Conservation (phyloP, 2,797 vertebrate genomes). For the Pelodytes ibericus region DNA sequence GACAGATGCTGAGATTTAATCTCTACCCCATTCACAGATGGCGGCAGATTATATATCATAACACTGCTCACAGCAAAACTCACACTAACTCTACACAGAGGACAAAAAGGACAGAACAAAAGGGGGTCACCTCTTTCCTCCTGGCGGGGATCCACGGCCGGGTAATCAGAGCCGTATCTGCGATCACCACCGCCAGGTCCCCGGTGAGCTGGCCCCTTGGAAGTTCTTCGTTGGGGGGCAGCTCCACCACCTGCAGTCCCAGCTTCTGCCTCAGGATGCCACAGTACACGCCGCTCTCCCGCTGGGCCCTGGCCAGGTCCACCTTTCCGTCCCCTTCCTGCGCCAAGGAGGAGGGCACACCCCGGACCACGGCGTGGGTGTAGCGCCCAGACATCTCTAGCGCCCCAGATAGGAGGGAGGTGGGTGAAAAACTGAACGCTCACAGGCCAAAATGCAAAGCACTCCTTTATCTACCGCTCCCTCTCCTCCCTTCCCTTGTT, state of each 20-base stretch:
- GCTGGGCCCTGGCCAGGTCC: conserved; percentile 87
- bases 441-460: no score
- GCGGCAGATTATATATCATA: conserved; percentile 25
- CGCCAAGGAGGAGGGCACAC: conserved; percentile 82
- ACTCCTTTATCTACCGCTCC: conserved; percentile 13
- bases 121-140: conserved; percentile 78
- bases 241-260: conserved; percentile 88
- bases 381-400: conserved; percentile 71
- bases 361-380: conserved; percentile 87
- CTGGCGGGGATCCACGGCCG: conserved; percentile 81
- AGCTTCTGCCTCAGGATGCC: conserved; percentile 90
- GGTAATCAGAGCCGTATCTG: conserved; percentile 86
- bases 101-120: conserved; percentile 2
- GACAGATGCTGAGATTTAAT: conserved; percentile 23
- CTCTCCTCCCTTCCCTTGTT: conserved; percentile 8
- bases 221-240: conserved; percentile 80
- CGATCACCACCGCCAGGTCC: conserved; percentile 85
- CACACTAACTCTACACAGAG: background rate
- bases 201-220: conserved; percentile 85
- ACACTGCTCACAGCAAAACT: conserved; percentile 1
- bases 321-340: conserved; percentile 64
- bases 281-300: conserved; percentile 86
- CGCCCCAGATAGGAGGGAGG: conserved; percentile 68
- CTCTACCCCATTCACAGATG: conserved; percentile 30
- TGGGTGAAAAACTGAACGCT: conserved; percentile 57